Conservation (phyloP, 2,113 vertebrate species). For the Cephalopholis sonnerati region DNA sequence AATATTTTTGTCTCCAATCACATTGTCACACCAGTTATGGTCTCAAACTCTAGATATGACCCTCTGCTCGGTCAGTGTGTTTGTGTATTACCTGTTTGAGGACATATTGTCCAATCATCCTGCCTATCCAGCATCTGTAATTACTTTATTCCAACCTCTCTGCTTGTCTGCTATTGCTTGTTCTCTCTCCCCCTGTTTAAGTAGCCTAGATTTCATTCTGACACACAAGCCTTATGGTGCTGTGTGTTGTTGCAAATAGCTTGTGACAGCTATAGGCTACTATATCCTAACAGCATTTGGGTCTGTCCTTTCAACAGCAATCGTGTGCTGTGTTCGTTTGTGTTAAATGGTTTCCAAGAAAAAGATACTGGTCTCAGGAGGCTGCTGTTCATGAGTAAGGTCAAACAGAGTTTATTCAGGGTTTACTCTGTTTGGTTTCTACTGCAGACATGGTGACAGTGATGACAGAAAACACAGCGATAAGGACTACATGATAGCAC, state of each 20-base stretch:
- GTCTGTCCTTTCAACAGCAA: background rate
- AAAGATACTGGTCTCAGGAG: background rate
- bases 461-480: background rate
- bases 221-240: background rate
- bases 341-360: slow-evolving; percentile 2
- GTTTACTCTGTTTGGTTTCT: background rate
- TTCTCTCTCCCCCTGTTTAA: background rate
- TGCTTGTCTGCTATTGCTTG: background rate
- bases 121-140: background rate
- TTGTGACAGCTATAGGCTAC: slow-evolving; percentile 9
- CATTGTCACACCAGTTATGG: background rate
- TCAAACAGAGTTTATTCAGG: slow-evolving; percentile 6
- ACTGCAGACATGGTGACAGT: background rate
- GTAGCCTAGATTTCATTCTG: background rate
- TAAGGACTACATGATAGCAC: background rate
- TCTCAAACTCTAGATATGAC: background rate
- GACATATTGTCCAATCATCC: background rate
- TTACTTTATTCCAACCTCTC: background rate
- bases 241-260: background rate
- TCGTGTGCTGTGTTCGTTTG: background rate
- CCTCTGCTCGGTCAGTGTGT: background rate
- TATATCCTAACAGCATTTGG: background rate
- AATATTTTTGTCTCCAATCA: background rate
- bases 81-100: background rate
- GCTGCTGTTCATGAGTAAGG: slow-evolving; percentile 1